Evolutionary conservation across 23 tunicate genomes (phyloP), one percentile per base, ranked within the genome.

Genomic region (Halocynthia aurantium): DNA sequence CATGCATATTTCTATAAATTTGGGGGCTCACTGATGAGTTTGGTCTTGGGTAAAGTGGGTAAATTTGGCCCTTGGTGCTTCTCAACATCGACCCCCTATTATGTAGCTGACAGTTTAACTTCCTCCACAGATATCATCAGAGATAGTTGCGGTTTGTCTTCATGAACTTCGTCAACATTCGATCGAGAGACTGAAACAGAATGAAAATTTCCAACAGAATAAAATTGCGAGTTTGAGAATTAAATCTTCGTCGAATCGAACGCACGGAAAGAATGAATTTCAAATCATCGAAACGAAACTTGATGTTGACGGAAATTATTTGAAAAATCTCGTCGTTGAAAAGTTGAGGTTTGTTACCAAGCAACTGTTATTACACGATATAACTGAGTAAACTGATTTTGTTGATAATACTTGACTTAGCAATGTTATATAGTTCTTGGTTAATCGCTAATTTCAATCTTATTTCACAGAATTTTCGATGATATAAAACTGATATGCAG

Each of bases 191-290:
- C 67, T 80, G 40, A 19, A 49, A 51, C 89, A 84, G 70, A 90
- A 90, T 80, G 22, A 56, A 21, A 72, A 62, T 53, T 87, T 56
- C 55, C 82, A 82, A 72, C 22, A 52, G 21, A 61, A 82, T 7
- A 58, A 64, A 6, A 66, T 90, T 7, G 96, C 88, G 8, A 90
- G 83, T 19, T 49, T 90, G 8, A 62, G 52, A 62, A 49, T 90
- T 57, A 90, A 90, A 57, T 77, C 69, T 75, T 76, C 89, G 6
- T 73, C 84, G 51, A 83, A 31, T 31, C 44, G 70, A 69, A n/a
- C 70, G 12, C 55, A 55, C 44, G 11, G 10, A 51, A 50, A 13
- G 11, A 51, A 73, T 5, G 12, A 75, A 40, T 7, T 74, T 6
- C 9, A 69, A 67, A 40, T 55, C 20, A 53, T 90, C 67, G 86